phyloP scores from a whole-genome alignment of 2,113 vertebrate genomes.

The Xenotilapia longispinis region DNA sequence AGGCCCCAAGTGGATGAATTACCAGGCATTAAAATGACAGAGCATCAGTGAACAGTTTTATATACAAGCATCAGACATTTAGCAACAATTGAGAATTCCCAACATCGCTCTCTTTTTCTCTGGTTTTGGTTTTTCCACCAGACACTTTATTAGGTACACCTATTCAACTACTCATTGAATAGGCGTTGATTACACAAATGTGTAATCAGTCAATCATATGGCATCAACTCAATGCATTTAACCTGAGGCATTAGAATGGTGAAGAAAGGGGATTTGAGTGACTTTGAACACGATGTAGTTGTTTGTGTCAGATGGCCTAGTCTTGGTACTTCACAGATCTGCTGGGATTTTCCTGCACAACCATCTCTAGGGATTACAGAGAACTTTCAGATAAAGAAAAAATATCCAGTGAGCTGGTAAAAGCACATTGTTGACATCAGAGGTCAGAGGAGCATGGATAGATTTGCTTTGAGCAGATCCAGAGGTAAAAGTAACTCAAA shows the following conservation, averaged over 20 bases:
- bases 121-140: background rate
- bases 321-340: background rate
- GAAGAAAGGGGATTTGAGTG: background rate
- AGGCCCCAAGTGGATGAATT: background rate
- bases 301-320: background rate
- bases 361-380: background rate
- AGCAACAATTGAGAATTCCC: background rate
- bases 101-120: background rate
- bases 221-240: background rate
- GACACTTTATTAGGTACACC: background rate
- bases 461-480: background rate
- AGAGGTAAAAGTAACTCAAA: background rate
- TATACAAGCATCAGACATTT: background rate
- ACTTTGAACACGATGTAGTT: background rate
- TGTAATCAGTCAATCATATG: background rate
- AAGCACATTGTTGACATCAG: background rate
- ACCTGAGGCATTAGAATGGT: background rate
- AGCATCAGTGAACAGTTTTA: background rate
- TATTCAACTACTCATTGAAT: background rate
- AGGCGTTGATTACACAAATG: background rate
- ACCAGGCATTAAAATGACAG: background rate
- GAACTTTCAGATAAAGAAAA: background rate
- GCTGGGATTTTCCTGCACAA: background rate
- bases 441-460: background rate
- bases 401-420: background rate